Evolutionary conservation across 2,797 vertebrate species (phyloP), one percentile per base, ranked within the genome.

Genomic region (Paramormyrops hopkinsi): DNA sequence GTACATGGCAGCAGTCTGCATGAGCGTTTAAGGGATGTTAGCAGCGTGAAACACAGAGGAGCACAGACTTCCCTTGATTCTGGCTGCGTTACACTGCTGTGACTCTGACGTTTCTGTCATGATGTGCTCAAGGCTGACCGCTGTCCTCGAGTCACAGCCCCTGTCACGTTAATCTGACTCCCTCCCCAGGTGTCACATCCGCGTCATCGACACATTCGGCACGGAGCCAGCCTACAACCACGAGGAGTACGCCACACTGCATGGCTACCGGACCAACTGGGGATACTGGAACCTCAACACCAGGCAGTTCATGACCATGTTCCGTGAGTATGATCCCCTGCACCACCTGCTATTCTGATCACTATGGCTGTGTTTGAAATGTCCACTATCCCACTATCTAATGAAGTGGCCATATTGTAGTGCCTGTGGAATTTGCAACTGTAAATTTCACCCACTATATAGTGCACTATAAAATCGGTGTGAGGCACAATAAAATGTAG

Each of bases 231-330:
- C 98, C 0, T 99, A 99, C 93, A 99, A 99, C 94, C 98, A 99
- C 0, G 97, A 99, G 94, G 97, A 98, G 89, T 99, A 99, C 0
- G 98, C 98, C 92, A 98, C 97, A 0, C 94, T 97, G 90, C 97
- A 98, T 0, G 97, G 97, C 91, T 99, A 96, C 96, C 96, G 98
- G 90, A 98, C 98, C 92, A 99, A 97, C 97, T 99, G 98, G 98
- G 98, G 98, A 90, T 99, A 99, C 96, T 99, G 98, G 98, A 99
- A 97, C 94, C 97, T 99, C 17, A 97, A 97, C 90, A 94, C 97
- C 90, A 95, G 96, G 91, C 98, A 99, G 96, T 99, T 98, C 95
- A 99, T 99, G 98, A 99, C 98, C 93, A 99, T 99, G 98, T 99
- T 99, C 95, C 98, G 98, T 99, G 94, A 98, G 98, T 95, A 41